phyloP scores from a whole-genome alignment of 2,888 invertebrate species.

The Platerodrilus igneus region DNA sequence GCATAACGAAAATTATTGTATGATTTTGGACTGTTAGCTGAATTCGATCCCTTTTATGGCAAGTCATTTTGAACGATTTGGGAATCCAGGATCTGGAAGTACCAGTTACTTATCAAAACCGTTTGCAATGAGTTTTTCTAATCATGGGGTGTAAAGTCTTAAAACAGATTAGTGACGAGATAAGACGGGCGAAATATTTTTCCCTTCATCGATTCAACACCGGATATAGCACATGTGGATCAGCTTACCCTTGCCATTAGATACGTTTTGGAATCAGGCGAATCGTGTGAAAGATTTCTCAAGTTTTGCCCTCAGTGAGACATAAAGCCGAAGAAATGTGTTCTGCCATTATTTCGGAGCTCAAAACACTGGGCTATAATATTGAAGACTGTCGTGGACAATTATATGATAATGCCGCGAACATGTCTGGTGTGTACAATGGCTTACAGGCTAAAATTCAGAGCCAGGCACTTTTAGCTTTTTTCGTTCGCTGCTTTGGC shows the following conservation, averaged over 20 bases:
- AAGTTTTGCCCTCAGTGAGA: too few species aligned
- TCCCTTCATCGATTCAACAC: too few species aligned
- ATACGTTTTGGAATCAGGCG: too few species aligned
- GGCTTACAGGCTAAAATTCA: too few species aligned
- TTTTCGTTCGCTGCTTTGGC: conserved; percentile 26
- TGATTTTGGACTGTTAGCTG: conserved; percentile 32
- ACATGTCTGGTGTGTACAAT: too few species aligned
- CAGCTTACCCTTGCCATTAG: too few species aligned
- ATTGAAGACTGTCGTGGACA: too few species aligned
- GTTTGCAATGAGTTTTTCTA: conserved; percentile 35
- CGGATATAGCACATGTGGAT: too few species aligned
- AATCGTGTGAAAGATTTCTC: conserved; percentile 21
- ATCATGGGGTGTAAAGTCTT: too few species aligned
- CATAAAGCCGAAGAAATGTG: conserved; percentile 25
- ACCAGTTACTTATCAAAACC: conserved; percentile 33
- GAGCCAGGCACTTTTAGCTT: conserved; percentile 11
- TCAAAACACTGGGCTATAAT: too few species aligned
- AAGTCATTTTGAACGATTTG: conserved; percentile 31
- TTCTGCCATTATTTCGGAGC: conserved; percentile 16
- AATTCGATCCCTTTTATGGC: conserved; percentile 37
- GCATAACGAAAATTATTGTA: conserved; percentile 29
- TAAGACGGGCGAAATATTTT: too few species aligned
- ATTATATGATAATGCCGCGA: conserved; percentile 33
- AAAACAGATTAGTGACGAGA: too few species aligned
- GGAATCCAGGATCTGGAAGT: conserved; percentile 32